Conservation (phyloP, 2,113 vertebrate genomes). For the Leiothrix lutea region DNA sequence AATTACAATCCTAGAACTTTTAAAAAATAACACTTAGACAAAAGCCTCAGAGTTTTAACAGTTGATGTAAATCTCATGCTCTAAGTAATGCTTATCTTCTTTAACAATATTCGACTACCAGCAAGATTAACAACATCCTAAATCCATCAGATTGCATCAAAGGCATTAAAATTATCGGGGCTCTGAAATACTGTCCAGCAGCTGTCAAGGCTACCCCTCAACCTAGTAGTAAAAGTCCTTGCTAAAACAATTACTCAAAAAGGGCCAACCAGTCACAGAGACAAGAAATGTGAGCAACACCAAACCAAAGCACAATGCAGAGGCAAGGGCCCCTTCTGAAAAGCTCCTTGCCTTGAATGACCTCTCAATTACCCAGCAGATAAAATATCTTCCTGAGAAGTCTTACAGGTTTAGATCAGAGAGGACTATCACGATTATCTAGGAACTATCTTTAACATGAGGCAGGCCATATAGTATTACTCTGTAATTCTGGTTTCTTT, state of each 20-base stretch:
- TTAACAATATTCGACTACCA: background rate
- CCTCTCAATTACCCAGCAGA: background rate
- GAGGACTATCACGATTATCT: background rate
- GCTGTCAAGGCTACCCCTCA: background rate
- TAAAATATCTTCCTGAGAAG: background rate
- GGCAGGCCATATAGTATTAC: background rate
- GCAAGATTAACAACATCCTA: background rate
- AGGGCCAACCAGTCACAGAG: background rate
- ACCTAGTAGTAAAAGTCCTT: background rate
- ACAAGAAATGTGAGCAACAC: fast-evolving
- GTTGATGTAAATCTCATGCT: background rate
- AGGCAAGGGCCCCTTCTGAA: background rate
- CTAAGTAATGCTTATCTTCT: background rate
- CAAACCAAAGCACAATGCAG: background rate
- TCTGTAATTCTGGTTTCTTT: background rate
- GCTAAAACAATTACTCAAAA: background rate
- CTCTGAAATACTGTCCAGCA: background rate
- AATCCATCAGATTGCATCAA: background rate
- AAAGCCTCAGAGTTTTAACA: background rate
- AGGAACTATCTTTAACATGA: background rate
- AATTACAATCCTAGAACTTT: background rate
- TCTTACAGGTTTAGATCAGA: background rate
- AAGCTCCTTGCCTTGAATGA: background rate
- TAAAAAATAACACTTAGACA: background rate
- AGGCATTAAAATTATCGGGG: background rate